These are phyloP conservation scores for Eutrigla gurnardus DNA, from an alignment of 2,797 vertebrate genomes.

Conservation along the genomic window DNA sequence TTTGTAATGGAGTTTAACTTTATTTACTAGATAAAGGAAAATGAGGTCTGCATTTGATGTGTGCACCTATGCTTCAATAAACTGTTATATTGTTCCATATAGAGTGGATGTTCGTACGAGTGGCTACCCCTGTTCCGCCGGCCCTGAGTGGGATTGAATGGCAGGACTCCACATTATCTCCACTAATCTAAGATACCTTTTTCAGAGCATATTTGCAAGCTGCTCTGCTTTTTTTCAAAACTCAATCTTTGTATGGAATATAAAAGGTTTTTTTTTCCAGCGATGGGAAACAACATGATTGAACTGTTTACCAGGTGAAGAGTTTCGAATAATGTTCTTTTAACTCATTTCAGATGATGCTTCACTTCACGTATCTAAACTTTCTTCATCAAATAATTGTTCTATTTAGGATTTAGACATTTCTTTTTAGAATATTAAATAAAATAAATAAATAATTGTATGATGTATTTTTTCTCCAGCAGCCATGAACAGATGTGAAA, in stretches of 20 bases:
- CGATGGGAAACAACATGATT: conserved; percentile 4
- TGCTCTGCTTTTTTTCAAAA: conserved; percentile 3
- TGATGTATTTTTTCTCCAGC: conserved; percentile 13
- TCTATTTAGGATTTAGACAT: conserved; percentile 17
- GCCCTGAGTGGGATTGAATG: conserved; percentile 70
- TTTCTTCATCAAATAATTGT: conserved; percentile 3
- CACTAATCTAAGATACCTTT: conserved; percentile 59
- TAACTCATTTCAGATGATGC: not conserved
- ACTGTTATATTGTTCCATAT: conserved; percentile 76
- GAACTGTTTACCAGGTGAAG: conserved; percentile 6
- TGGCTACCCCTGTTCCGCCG: conserved; percentile 72
- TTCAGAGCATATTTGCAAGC: conserved; percentile 31
- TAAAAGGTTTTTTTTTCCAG: conserved; percentile 24
- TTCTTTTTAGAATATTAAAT: not conserved
- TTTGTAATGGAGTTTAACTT: conserved; percentile 84
- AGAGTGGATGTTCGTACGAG: conserved; percentile 71
- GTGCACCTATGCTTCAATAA: conserved; percentile 73
- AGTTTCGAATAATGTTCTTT: not conserved
- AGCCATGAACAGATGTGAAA: conserved; percentile 60
- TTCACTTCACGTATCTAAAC: not conserved
- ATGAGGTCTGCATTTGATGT: conserved; percentile 78
- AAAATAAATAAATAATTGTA: no score
- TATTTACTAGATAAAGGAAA: conserved; percentile 84
- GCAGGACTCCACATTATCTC: conserved; percentile 56
- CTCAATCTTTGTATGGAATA: conserved; percentile 23